Base-by-base conservation (phyloP, 2,797 vertebrate genomes). In the Argyrosomus regius region DNA sequence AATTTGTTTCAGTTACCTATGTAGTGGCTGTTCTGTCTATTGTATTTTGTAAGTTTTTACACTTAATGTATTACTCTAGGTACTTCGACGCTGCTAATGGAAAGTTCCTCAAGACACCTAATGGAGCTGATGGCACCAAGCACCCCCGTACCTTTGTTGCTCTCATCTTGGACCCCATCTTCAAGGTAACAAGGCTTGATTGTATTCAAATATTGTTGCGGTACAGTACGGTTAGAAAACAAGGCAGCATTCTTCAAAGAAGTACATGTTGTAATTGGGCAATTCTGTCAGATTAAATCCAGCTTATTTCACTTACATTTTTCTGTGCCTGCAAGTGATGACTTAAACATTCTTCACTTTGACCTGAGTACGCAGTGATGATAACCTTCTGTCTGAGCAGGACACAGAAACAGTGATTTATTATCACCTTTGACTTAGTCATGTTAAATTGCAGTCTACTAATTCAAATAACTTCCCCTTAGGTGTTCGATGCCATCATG, bases 401-500 rank as follows among this genome's bases (percentile, higher is more conserved):
- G 70, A 82, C 85, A 78, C 18, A 68, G 0, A 82, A 1, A 14
- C 18, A 1, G 1, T 56, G 0, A 2, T 39, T 50, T 54, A 3
- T 31, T 0, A 7, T 13, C 0, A 0, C 59, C 1, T 1, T 71
- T n/a, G 7, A 1, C 1, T 22, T 48, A 0, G 8, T 41, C 1
- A 2, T 72, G 17, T 61, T 59, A 28, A 22, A 68, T 46, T 65
- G 1, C 18, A 22, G 6, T 54, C 17, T 41, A 9, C 17, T 72
- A 45, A 52, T 67, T 53, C 0, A 10, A 46, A 11, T 0, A 0
- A 57, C 12, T 41, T 64, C 3, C 0, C 2, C 41, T 5, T 63
- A 99, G 98, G 96, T 99, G 18, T 99, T 99, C 0, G 95, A 96
- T 7, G 97, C 97, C 4, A 98, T 99, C 95, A 98, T 99, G 98